A percentile compares a stretch with the other conserved stretches of the same genome.
Conservation (phyloP, 2,797 vertebrate genomes). For the Rousettus madagascariensis region DNA sequence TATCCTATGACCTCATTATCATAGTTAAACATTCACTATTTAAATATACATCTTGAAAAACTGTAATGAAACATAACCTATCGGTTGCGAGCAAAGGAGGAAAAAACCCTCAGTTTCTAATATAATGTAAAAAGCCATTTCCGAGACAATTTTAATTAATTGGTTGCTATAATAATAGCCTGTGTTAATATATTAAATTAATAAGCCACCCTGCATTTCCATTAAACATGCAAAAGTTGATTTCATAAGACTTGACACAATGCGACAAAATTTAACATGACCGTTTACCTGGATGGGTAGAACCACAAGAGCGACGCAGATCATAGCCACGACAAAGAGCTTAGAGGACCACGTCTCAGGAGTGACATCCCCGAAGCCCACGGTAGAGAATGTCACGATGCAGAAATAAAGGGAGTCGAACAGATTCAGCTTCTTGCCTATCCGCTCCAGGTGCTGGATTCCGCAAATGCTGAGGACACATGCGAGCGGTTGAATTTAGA, state of each 20-base stretch:
- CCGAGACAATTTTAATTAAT: neutral
- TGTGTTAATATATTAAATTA: neutral
- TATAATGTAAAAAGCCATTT: neutral
- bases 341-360: conserved; percentile 91
- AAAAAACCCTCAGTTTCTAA: neutral
- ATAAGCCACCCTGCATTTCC: neutral
- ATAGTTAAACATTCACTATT: neutral
- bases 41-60: neutral
- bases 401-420: conserved; percentile 92
- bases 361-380: conserved; percentile 91
- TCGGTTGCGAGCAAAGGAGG: neutral
- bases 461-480: conserved; percentile 88
- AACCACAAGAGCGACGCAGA: conserved; percentile 90
- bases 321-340: conserved; percentile 91
- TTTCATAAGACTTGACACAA: neutral
- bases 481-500: conserved; percentile 73
- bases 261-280: conserved; percentile 18
- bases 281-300: conserved; percentile 88
- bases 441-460: conserved; percentile 90
- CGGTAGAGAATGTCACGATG: conserved; percentile 91
- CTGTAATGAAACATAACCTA: neutral
- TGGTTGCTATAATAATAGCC: neutral
- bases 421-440: conserved; percentile 89
- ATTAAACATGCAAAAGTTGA: neutral
- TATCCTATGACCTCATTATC: neutral